These are phyloP conservation scores for Eunapius fragilis DNA, from an alignment of 37 sponge, comb jelly and placozoan genomes.

Conservation along the genomic window DNA sequence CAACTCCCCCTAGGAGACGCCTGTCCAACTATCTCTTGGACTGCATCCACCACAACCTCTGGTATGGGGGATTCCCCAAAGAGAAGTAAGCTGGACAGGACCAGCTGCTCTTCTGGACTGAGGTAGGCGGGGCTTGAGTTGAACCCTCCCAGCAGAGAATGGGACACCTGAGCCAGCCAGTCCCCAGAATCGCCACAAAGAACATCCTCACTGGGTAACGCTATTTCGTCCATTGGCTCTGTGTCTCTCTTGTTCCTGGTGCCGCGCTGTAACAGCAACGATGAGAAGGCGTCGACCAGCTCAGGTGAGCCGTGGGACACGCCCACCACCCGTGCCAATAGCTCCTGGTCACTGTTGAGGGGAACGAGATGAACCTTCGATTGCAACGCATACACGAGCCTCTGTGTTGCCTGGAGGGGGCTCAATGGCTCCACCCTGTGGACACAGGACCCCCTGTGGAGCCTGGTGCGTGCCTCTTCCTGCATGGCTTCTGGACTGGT, in stretches of 20 bases:
- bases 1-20: neutral
- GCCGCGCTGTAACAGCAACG: conserved; percentile 16
- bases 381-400: conserved; percentile 43
- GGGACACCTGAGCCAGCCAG: neutral
- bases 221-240: neutral
- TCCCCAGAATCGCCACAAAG: neutral
- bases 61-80: conserved; percentile 41
- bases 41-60: neutral
- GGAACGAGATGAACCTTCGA: conserved; percentile 27
- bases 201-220: conserved; percentile 9
- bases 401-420: conserved; percentile 43
- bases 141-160: neutral
- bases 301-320: conserved; percentile 32
- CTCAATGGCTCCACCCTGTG: conserved; percentile 24
- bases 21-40: neutral
- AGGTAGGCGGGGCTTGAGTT: neutral
- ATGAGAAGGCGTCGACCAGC: conserved; percentile 18
- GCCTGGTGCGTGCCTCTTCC: conserved; percentile 6
- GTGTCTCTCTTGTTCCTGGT: neutral
- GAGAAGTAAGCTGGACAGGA: conserved; percentile 21
- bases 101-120: conserved; percentile 11
- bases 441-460: conserved; percentile 14
- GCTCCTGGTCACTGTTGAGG: conserved; percentile 46
- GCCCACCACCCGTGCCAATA: conserved; percentile 27
- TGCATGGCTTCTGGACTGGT: conserved; percentile 15